Base-by-base conservation (phyloP, 2,113 vertebrate species). In the Machaerirhynchus nigripectus region DNA sequence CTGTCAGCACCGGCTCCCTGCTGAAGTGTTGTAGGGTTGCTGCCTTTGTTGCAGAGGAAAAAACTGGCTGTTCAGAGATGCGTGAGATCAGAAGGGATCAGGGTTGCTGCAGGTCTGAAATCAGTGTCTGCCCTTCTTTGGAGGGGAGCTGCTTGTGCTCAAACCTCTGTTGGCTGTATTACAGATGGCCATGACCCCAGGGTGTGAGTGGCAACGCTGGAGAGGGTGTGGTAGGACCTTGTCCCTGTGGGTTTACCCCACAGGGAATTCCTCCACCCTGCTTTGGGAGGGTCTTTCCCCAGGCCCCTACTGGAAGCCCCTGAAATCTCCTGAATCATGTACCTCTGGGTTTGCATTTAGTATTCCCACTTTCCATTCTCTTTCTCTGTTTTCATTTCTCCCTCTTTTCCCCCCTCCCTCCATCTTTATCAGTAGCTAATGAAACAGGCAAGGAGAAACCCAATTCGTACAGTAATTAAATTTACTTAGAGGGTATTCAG, bases 401-500 rank as follows among this genome's bases (percentile, higher is more conserved):
- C n/a, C 23, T 64, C 44, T 67, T 22, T 64, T 3, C 28, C 30
- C 64, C 19, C 33, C 64, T 59, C 8, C 28, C 80, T 80, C 61
- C 78, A 44, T 56, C 93, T 97, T 97, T 98, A 98, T 97, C 97
- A 97, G 97, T 92, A 96, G 92, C 95, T 98, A 98, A 97, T 97
- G 97, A 97, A 98, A 98, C 96, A 98, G 97, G 94, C 97, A 96
- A 94, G 88, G 97, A 98, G 95, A 97, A 97, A 97, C 97, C 96
- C 80, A 96, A 94, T 97, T 97, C 97, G 44, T 97, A 94, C 96
- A 96, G 97, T 98, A 98, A 98, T 98, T 98, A 98, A 98, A 98
- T 98, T 98, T 98, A 98, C 97, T 98, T 98, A 98, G 98, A 91
- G 97, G 97, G 97, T 98, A 98, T 98, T 98, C 98, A 98, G 97